Percentiles rank a stretch among this genome's conserved stretches.
Conservation (phyloP, 1,140 invertebrate genomes). For the honey bee (Apis mellifera) region Amel_HAv3.1 CM009941.2:11727501-11728000, state of each 20-base stretch:
- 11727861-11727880: neutral
- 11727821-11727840: conserved; percentile 69
- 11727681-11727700: neutral
- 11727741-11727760: conserved; percentile 56
- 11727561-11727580: too few relatives aligned
- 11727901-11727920: neutral
- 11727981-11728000: too few relatives aligned
- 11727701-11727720: too few relatives aligned
- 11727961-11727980: neutral
- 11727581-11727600: too few relatives aligned
- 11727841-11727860: conserved; percentile 25
- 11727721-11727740: conserved; percentile 21
- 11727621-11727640: too few relatives aligned
- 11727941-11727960: neutral
- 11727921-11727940: neutral
- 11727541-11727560: too few relatives aligned
- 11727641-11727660: too few relatives aligned
- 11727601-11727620: too few relatives aligned
- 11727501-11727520: neutral
- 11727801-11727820: conserved; percentile 79
- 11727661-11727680: neutral
- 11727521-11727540: neutral
- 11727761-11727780: conserved; percentile 68
- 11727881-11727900: too few relatives aligned
- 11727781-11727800: conserved; percentile 79